Conservation (phyloP, 2,797 vertebrate species). For the Manis pentadactyla region DNA sequence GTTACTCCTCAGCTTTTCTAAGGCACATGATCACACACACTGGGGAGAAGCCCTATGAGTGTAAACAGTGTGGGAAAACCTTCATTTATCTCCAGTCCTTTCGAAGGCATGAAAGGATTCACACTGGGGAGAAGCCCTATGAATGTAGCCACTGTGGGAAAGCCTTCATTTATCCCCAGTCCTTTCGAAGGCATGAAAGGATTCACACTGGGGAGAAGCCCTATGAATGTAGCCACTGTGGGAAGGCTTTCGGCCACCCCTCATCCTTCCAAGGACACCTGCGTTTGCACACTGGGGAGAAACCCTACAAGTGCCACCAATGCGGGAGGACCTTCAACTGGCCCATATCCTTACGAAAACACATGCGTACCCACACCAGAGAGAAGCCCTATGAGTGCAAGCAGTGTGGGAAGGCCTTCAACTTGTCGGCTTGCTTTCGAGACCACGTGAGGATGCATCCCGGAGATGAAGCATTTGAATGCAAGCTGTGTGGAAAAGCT, state of each 20-base stretch:
- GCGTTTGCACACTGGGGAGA: conserved; percentile 69
- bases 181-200: conserved; percentile 25
- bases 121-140: conserved; percentile 48
- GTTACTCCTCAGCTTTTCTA: conserved; percentile 32
- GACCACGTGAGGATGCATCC: conserved; percentile 46
- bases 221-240: conserved; percentile 64
- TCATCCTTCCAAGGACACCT: conserved; percentile 60
- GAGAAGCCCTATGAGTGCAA: conserved; percentile 58
- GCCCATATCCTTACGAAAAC: conserved; percentile 42
- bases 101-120: conserved; percentile 40
- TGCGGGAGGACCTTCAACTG: conserved; percentile 72
- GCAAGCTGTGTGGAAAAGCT: conserved; percentile 47
- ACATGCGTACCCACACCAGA: not conserved
- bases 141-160: conserved; percentile 50
- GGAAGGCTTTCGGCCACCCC: conserved; percentile 60
- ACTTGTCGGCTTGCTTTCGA: conserved; percentile 2
- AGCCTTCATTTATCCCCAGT: conserved; percentile 6
- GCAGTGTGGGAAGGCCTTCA: conserved; percentile 50
- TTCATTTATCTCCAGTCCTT: conserved; percentile 53
- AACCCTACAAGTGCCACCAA: conserved; percentile 66
- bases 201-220: conserved; percentile 57
- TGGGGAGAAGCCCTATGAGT: conserved; percentile 61
- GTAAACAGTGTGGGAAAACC: conserved; percentile 7
- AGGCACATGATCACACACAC: conserved; percentile 68
- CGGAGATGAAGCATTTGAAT: conserved; percentile 20